Evolutionary conservation across 2,113 vertebrate species (phyloP), one percentile per base, ranked within the genome.

Genomic region (Erythrolamprus reginae): DNA sequence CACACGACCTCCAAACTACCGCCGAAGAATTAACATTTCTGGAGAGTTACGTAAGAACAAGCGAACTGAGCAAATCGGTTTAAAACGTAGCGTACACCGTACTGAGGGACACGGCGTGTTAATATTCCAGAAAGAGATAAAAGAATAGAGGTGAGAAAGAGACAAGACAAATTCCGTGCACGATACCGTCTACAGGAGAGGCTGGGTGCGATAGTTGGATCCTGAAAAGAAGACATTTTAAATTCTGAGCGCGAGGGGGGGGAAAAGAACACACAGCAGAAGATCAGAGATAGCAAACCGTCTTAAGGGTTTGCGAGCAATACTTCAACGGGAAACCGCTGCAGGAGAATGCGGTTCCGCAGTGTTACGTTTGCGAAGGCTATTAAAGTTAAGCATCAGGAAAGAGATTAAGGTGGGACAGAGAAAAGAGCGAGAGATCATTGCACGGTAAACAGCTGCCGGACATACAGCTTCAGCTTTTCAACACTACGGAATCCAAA

Each of bases 351-450:
- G 97, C 96, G 6, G 94, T 96, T 97, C 96, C 95, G 96, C 96
- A 95, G 95, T 93, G 96, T 96, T 96, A 96, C 94, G 94, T 95
- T 91, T 95, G 95, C 96, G 94, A 95, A 94, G 92, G 95, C 97
- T 97, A 98, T 97, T 97, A 96, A 97, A 95, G 96, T 96, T 96
- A 96, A 97, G 97, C 96, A 96, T 97, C 95, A 95, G 96, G 96
- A 95, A 96, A 97, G 96, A 84, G 15, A 21, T 4, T n/a, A n/a
- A n/a, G 21, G 33, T 17, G n/a, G 19, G 70, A 77, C 95, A 96
- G 96, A 96, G 51, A n/a, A 55, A 96, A 19, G 26, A 88, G n/a
- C 48, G 42, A 86, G 51, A 83, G 86, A 92, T 96, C 97, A 97
- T 97, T 98, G 97, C 97, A 98, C 97, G 95, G 97, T 91, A 95